Percentiles rank a stretch among this genome's conserved stretches.
Conservation (phyloP, 2,113 vertebrate species). For the Triplophysa tibetana region DNA sequence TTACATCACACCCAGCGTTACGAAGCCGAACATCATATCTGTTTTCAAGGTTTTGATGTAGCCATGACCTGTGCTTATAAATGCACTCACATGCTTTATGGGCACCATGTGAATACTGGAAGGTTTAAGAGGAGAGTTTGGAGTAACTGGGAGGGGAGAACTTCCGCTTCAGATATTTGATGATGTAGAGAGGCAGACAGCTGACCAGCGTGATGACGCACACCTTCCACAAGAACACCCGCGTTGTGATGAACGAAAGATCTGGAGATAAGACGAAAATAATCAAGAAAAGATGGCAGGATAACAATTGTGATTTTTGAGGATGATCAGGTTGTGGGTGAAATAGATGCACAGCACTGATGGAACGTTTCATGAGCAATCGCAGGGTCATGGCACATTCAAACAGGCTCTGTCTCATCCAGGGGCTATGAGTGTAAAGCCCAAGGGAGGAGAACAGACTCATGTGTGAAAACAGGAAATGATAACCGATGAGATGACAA, state of each 20-base stretch:
- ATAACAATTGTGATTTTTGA: background rate
- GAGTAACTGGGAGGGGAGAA: conserved; percentile 97
- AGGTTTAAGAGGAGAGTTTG: conserved; percentile 86
- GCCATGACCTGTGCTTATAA: background rate
- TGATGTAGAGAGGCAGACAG: conserved; percentile 98
- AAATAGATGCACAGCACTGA: conserved; percentile 11
- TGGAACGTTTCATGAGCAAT: conserved; percentile 43
- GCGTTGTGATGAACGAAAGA: conserved; percentile 89
- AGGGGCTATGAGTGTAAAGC: background rate
- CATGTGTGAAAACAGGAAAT: background rate
- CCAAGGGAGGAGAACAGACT: background rate
- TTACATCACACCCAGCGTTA: background rate
- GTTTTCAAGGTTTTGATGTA: conserved; percentile 4
- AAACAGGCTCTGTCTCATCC: background rate
- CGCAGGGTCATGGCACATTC: conserved; percentile 32
- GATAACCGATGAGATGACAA: conserved; percentile 20
- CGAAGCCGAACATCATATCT: background rate
- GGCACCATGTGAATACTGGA: background rate
- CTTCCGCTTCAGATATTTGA: conserved; percentile 97
- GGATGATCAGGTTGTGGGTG: background rate
- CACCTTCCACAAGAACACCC: conserved; percentile 98
- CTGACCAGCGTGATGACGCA: conserved; percentile 92
- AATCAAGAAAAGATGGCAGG: background rate
- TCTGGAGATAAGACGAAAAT: conserved; percentile 72
- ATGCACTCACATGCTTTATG: background rate